Conservation (phyloP, 2,888 invertebrate genomes). For the Lasiommata megera region DNA sequence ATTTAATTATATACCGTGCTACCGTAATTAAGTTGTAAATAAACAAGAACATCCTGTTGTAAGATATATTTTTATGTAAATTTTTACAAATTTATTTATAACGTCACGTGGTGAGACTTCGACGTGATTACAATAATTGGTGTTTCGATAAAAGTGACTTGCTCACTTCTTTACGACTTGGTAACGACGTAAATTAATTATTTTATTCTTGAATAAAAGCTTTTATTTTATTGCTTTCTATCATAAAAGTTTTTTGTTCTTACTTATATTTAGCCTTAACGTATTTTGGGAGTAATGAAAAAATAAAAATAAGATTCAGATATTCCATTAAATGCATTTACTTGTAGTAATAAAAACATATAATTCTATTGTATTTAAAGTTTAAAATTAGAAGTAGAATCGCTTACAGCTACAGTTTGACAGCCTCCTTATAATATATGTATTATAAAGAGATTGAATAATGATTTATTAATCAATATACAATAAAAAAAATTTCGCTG, state of each 20-base stretch:
- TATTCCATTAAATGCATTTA: too few relatives aligned
- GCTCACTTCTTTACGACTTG: conserved; percentile 8
- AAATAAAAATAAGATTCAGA: too few relatives aligned
- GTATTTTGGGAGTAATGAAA: too few relatives aligned
- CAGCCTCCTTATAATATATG: too few relatives aligned
- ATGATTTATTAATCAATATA: too few relatives aligned
- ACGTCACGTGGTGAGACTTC: conserved; percentile 2
- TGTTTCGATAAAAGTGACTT: conserved; percentile 19
- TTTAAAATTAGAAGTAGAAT: too few relatives aligned
- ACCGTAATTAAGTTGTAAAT: background rate
- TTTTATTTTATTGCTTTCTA: conserved; percentile 8
- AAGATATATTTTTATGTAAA: conserved; percentile 5
- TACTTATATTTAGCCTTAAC: too few relatives aligned
- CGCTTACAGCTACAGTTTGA: too few relatives aligned
- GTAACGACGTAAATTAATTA: conserved; percentile 15
- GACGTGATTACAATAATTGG: conserved; percentile 20
- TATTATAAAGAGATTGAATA: too few relatives aligned
- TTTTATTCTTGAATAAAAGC: background rate
- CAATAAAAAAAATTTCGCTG: too few relatives aligned
- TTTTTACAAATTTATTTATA: conserved; percentile 6
- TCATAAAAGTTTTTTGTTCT: background rate
- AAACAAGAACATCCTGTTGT: conserved; percentile 4
- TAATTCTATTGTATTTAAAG: too few relatives aligned
- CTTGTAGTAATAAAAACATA: too few relatives aligned
- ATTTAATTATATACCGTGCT: background rate